These are phyloP conservation scores for Aporophyla lueneburgensis DNA, from an alignment of 2,888 invertebrate genomes.

Conservation along the genomic window DNA sequence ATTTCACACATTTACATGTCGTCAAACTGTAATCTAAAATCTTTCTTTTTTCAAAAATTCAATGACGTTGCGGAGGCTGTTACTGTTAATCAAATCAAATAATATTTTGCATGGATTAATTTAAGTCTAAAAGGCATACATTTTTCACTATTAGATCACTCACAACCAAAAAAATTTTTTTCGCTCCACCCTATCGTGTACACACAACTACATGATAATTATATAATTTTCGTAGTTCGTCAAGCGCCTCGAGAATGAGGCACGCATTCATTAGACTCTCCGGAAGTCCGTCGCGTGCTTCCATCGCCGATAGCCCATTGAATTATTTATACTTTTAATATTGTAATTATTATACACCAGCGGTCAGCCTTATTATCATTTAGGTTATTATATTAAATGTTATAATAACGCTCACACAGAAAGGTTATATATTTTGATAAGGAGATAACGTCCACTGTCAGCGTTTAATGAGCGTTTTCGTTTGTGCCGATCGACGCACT, in stretches of 20 bases:
- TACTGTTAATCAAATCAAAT: too few relatives aligned
- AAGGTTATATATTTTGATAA: conserved; percentile 87
- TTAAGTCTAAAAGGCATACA: too few relatives aligned
- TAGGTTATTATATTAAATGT: conserved; percentile 89
- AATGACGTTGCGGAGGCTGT: too few relatives aligned
- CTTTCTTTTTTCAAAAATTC: too few relatives aligned
- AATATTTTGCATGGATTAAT: too few relatives aligned
- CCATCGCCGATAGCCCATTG: conserved; percentile 87
- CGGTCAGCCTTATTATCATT: conserved; percentile 88
- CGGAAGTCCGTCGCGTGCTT: conserved; percentile 90
- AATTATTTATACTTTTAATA: conserved; percentile 90
- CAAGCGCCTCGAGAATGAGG: conserved; percentile 79
- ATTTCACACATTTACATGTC: too few relatives aligned
- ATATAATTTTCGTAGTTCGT: conserved; percentile 82
- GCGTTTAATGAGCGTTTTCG: conserved; percentile 81
- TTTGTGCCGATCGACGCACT: conserved; percentile 70
- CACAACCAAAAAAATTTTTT: too few relatives aligned
- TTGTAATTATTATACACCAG: conserved; percentile 89
- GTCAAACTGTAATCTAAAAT: too few relatives aligned
- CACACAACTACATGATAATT: conserved; percentile 76
- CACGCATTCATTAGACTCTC: conserved; percentile 86
- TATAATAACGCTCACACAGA: conserved; percentile 86
- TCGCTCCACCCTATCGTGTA: too few relatives aligned
- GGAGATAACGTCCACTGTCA: conserved; percentile 84
- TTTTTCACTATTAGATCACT: too few relatives aligned